A percentile compares a stretch with the other conserved stretches of the same genome.
Conservation (phyloP, 1,140 invertebrate genomes). For the Halesus radiatus region DNA sequence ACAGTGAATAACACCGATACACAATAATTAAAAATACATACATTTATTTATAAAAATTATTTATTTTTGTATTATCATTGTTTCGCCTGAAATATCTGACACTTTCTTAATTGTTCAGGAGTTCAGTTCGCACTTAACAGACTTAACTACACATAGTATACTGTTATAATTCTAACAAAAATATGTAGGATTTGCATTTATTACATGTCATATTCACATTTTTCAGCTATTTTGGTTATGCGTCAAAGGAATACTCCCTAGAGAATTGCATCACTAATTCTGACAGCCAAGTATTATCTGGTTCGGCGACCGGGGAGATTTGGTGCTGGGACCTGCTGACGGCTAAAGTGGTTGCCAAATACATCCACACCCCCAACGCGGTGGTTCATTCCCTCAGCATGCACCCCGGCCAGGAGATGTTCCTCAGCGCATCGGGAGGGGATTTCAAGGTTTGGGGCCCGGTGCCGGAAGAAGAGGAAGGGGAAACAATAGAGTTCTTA, state of each 20-base stretch:
- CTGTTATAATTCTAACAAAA: too few relatives aligned
- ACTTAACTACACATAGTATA: too few relatives aligned
- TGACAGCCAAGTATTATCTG: slow-evolving; percentile 89
- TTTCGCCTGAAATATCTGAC: too few relatives aligned
- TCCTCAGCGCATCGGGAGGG: slow-evolving; percentile 77
- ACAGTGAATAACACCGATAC: too few relatives aligned
- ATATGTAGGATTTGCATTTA: too few relatives aligned
- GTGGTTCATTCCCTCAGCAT: slow-evolving; percentile 79
- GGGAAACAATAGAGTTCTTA: background rate
- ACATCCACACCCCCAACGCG: slow-evolving; percentile 64
- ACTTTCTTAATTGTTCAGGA: too few relatives aligned
- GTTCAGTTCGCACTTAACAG: too few relatives aligned
- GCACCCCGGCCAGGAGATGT: slow-evolving; percentile 78
- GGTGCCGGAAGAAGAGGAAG: slow-evolving; percentile 34
- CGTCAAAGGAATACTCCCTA: slow-evolving; percentile 83
- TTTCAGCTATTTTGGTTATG: slow-evolving; percentile 83
- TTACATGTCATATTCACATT: background rate
- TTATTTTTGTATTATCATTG: too few relatives aligned
- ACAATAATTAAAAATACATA: too few relatives aligned
- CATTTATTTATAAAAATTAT: too few relatives aligned
- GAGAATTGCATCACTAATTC: slow-evolving; percentile 87
- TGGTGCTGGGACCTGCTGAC: slow-evolving; percentile 92
- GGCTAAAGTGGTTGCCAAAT: slow-evolving; percentile 74
- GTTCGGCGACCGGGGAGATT: slow-evolving; percentile 87
- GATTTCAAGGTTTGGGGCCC: slow-evolving; percentile 77